These are phyloP conservation scores for Lethrus apterus DNA, from an alignment of 1,140 invertebrate species.

Conservation along the genomic window DNA sequence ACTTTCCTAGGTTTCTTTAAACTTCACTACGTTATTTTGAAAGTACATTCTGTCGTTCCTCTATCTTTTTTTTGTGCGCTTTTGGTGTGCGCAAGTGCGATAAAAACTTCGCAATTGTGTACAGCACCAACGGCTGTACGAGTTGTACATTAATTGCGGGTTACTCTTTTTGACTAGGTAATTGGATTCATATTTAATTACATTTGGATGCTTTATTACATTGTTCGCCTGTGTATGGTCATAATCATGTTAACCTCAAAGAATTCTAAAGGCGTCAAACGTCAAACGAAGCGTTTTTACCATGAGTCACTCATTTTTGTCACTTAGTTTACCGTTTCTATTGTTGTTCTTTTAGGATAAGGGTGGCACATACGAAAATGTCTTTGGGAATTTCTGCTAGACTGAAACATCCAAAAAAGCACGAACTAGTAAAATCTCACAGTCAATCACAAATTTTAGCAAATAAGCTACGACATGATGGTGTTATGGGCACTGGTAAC, in stretches of 20 bases:
- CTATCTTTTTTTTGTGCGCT: background rate
- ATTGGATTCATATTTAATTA: background rate
- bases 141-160: conserved; percentile 7
- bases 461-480: conserved; percentile 39
- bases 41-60: too few relatives aligned
- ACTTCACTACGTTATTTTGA: too few relatives aligned
- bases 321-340: conserved; percentile 3
- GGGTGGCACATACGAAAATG: conserved; percentile 30
- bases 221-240: background rate
- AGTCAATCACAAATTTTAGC: conserved; percentile 39
- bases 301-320: conserved; percentile 24
- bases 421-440: conserved; percentile 38
- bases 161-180: conserved; percentile 6
- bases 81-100: conserved; percentile 6
- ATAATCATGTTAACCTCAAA: background rate
- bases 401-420: conserved; percentile 37
- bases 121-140: conserved; percentile 10
- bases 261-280: conserved; percentile 1
- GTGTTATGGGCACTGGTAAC: conserved; percentile 38
- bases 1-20: too few relatives aligned
- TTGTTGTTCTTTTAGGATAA: conserved; percentile 20
- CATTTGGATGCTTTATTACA: background rate
- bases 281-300: conserved; percentile 17
- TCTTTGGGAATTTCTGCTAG: conserved; percentile 38
- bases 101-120: conserved; percentile 10